Evolutionary conservation across 2,797 vertebrate species (phyloP), one percentile per base, ranked within the genome.

Genomic region (Syndactyla subalaris): DNA sequence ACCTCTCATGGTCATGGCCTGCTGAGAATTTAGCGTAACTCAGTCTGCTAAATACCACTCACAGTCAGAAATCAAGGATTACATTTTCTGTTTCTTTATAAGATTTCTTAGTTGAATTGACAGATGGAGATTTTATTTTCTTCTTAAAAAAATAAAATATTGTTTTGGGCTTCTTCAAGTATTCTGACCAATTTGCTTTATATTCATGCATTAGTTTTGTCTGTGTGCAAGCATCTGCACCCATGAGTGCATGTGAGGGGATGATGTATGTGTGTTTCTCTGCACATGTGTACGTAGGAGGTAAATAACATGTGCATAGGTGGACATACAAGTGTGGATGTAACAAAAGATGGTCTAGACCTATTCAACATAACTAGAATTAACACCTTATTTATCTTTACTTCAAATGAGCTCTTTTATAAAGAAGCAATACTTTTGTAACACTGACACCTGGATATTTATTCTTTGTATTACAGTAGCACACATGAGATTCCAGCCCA

Each of bases 1-100:
- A 41, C 38, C 39, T 91, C 81, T 89, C 48, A 66, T 26, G 46
- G 32, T 84, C 48, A 41, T 65, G n/a, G 29, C 83, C 70, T 67
- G 63, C 66, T 82, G 87, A 93, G 85, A 94, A 84, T 85, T 95
- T 61, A 93, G 59, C 18, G 45, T 83, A 84, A 66, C 30, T 77
- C 63, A 58, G 43, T 32, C 71, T 87, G 39, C 48, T 90, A 92
- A 96, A 89, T 93, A 78, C 14, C 80, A 91, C 38, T 86, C 52
- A 30, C 57, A 77, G 75, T 48, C 48, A 85, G 61, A 89, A 93
- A 85, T 70, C 55, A 86, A 93, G 68, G 65, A 90, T 82, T 91
- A 82, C 1, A 0, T 65, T 81, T 87, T 65, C 43, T 67, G 27
- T 70, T 90, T 85, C 52, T 38, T 79, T 63, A 12, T 7, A 58